Percentiles rank a stretch among this genome's conserved stretches.
phyloP scores from a whole-genome alignment of 2,113 vertebrate genomes.

The Psittacula cyanocephala region DNA sequence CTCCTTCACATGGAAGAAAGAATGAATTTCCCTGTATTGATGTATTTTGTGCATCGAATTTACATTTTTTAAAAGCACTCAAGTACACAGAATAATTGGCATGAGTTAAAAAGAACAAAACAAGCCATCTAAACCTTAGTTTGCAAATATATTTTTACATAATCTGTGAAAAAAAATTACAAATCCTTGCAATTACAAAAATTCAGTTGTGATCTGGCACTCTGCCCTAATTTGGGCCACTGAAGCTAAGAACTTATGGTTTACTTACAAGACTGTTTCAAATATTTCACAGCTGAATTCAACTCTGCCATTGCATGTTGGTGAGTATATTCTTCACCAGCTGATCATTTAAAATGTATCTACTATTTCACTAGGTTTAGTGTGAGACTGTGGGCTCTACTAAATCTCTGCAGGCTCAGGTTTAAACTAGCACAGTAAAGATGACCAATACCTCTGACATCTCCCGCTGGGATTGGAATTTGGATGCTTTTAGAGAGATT shows the following conservation, averaged over 20 bases:
- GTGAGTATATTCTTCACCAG: neutral
- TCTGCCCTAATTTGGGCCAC: neutral
- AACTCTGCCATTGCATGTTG: neutral
- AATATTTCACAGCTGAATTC: neutral
- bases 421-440: neutral
- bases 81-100: neutral
- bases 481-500: neutral
- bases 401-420: neutral
- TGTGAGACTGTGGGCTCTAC: neutral
- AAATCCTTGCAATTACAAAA: neutral
- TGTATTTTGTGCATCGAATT: neutral
- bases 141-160: neutral
- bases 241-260: accelerated
- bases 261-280: neutral
- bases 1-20: neutral
- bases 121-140: neutral
- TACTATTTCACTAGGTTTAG: neutral
- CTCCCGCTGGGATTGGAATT: neutral
- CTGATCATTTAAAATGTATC: neutral
- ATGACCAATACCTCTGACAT: neutral
- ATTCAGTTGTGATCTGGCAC: neutral
- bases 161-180: neutral
- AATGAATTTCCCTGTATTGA: neutral
- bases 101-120: neutral
- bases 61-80: neutral